phyloP scores from a whole-genome alignment of 2,113 vertebrate species.

The Budorcas taxicolor region DNA sequence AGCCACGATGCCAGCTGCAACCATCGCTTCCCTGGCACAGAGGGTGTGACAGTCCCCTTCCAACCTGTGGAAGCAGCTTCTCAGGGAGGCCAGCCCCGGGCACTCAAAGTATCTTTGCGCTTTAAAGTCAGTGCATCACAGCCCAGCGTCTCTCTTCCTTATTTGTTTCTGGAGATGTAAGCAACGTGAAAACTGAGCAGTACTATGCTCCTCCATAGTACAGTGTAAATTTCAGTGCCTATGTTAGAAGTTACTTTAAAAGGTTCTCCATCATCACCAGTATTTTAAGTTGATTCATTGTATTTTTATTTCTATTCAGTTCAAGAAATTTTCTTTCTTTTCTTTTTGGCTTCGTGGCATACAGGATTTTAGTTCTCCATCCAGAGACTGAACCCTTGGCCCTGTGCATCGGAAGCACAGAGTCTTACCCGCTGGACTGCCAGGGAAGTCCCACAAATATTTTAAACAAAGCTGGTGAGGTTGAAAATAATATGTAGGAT shows the following conservation, averaged over 20 bases:
- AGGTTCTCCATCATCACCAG: neutral
- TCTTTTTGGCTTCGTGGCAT: neutral
- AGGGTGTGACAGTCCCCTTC: neutral
- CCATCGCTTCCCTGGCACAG: neutral
- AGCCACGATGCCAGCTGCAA: neutral
- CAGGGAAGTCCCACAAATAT: neutral
- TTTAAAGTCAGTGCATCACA: neutral
- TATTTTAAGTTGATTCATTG: neutral
- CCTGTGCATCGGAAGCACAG: neutral
- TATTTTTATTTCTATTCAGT: neutral
- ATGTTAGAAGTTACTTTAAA: neutral
- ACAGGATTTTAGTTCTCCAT: neutral
- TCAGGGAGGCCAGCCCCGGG: neutral
- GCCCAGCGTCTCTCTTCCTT: neutral
- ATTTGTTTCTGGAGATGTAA: constrained; percentile 50
- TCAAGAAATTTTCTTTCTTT: neutral
- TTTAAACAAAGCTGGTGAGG: neutral
- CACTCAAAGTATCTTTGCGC: neutral
- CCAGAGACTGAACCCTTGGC: neutral
- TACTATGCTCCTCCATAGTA: neutral
- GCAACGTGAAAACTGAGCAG: neutral
- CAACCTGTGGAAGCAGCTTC: neutral
- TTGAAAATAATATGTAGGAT: neutral
- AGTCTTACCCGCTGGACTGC: neutral
- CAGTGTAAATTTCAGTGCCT: neutral